phyloP scores from a whole-genome alignment of 2,797 vertebrate genomes.

The Clarias platycephalus region DNA sequence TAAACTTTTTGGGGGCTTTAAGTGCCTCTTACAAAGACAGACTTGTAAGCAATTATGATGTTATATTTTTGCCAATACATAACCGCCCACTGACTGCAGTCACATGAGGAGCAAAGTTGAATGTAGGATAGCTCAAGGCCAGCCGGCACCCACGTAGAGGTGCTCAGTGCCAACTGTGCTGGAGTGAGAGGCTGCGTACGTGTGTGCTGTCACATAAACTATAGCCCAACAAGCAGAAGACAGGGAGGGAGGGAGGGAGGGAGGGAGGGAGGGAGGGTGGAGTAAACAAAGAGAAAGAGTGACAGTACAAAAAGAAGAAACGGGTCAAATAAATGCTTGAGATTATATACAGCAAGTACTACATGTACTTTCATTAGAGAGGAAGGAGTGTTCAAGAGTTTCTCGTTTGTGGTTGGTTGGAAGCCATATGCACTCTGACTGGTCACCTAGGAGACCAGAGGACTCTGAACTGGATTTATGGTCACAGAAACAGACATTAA shows the following conservation, averaged over 20 bases:
- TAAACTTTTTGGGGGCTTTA: background rate
- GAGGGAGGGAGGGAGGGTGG: background rate
- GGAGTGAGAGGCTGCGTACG: constrained; percentile 43
- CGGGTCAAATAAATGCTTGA: constrained; percentile 27
- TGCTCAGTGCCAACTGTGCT: constrained; percentile 32
- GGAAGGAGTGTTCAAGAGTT: constrained; percentile 27
- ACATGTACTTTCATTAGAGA: constrained; percentile 35
- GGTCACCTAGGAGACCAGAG: constrained; percentile 53
- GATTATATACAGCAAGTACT: constrained; percentile 23
- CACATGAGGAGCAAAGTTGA: constrained; percentile 39
- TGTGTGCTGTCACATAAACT: constrained; percentile 49
- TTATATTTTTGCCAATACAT: background rate
- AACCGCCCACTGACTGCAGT: constrained; percentile 11
- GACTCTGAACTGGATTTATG: constrained; percentile 49
- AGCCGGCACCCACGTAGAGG: background rate
- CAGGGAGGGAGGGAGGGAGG: background rate
- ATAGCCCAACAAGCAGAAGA: constrained; percentile 7
- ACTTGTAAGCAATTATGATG: background rate
- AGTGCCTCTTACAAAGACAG: background rate
- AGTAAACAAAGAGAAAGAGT: constrained; percentile 31
- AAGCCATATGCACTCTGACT: constrained; percentile 34
- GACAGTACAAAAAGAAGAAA: constrained; percentile 5
- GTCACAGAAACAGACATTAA: constrained; percentile 11
- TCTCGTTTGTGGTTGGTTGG: constrained; percentile 36
- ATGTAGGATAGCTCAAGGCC: constrained; percentile 39